Evolutionary conservation across 1,140 invertebrate genomes (phyloP).

Genomic region (Magallana angulata): DNA sequence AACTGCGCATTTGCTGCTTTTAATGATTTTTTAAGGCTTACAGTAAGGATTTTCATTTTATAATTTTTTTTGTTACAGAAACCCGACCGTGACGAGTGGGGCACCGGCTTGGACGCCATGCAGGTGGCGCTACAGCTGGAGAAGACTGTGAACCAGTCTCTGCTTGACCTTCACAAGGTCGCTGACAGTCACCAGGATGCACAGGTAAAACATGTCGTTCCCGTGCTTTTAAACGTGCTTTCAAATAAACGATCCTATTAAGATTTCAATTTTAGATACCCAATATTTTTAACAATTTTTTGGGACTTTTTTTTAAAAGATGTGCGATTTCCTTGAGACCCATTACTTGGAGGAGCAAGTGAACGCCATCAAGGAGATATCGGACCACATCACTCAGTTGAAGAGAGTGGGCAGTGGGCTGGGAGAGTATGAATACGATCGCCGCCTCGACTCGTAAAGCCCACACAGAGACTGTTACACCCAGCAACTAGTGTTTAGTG

Average conservation of each 20-base stretch:
- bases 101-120: constrained; percentile 85
- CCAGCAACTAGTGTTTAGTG: no score
- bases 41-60: background rate
- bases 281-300: background rate
- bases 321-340: constrained; percentile 83
- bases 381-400: constrained; percentile 83
- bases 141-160: constrained; percentile 88
- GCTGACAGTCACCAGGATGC: constrained; percentile 85
- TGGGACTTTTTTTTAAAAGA: constrained; percentile 70
- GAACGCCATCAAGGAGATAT: constrained; percentile 83
- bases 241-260: background rate
- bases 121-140: constrained; percentile 87
- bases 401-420: constrained; percentile 83
- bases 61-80: constrained; percentile 72
- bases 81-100: constrained; percentile 85
- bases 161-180: constrained; percentile 86
- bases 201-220: constrained; percentile 64
- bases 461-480: background rate
- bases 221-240: background rate
- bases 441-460: constrained; percentile 38
- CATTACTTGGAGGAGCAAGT: constrained; percentile 84
- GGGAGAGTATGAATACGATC: constrained; percentile 84
- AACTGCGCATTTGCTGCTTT: no score
- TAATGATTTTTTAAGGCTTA: background rate
- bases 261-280: no score